Evolutionary conservation across 2,113 vertebrate genomes (phyloP), one percentile per base, ranked within the genome.

Genomic region (Plecturocebus donacophilus): DNA sequence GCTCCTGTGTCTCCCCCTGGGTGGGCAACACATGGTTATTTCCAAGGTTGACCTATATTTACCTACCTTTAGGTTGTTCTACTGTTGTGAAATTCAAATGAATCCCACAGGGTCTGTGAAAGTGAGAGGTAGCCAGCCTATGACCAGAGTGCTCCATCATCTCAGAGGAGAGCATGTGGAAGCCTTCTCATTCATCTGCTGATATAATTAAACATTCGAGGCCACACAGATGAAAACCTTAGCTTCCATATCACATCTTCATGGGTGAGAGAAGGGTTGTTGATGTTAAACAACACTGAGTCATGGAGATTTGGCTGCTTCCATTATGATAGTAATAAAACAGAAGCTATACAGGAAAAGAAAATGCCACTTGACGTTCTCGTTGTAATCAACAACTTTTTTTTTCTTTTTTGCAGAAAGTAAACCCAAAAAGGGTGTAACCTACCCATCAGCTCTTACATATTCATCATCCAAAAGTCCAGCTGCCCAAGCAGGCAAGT

Each of bases 361-460:
- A 89, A 91, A 94, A 94, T 35, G 38, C 83, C 89, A 52, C 79
- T 94, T 89, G 85, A 75, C 85, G 96, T 96, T 86, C 82, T 87
- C 52, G 38, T 23, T 70, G 42, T 89, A 87, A 91, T 95, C 79
- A 94, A 90, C 83, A 52, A 49, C 47, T 83, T 97, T 95, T 70
- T 96, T 89, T 97, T 95, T 73, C 88, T 97, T 94, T 98, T 95
- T 99, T 98, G 83, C 96, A 99, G 99, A 99, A 96, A 99, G 99
- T 75, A 99, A 99, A 97, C 99, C 99, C 87, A 99, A 99, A 98
- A 99, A 99, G 98, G 99, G 99, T 79, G 99, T 99, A 54, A 99
- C 99, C 88, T 99, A 99, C 76, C 99, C 99, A 11, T 98, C 99
- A 3, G 98, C 98, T 68, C 99, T 99, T 97, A 99, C 99, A 98